Conservation (phyloP, 1,140 invertebrate genomes). For the Popillia japonica region DNA sequence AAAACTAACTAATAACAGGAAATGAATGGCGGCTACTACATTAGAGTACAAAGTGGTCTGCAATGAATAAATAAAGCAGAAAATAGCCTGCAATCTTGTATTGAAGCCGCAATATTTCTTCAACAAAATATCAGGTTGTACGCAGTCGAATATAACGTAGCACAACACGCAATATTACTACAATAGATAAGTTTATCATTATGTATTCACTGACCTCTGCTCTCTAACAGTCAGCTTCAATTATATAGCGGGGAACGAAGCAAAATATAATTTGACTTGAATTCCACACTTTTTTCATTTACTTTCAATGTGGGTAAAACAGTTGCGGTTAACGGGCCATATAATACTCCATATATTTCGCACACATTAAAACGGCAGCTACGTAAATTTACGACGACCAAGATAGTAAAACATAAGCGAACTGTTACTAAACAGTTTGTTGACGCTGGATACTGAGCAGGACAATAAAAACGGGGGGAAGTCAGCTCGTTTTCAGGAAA, state of each 20-base stretch:
- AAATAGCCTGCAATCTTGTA: no score
- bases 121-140: no score
- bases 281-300: not conserved
- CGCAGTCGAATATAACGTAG: no score
- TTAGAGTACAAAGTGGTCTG: no score
- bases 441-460: not conserved
- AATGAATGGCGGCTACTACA: no score
- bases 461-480: not conserved
- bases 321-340: constrained; percentile 21
- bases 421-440: constrained; percentile 27
- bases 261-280: not conserved
- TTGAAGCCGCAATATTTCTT: no score
- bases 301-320: not conserved
- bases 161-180: no score
- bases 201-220: no score
- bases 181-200: no score
- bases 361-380: constrained; percentile 12
- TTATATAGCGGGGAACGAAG: not conserved
- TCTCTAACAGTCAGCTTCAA: no score
- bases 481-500: not conserved
- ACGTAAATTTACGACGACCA: not conserved
- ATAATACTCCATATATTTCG: constrained; percentile 3
- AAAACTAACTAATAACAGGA: no score
- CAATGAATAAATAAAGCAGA: no score
- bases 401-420: constrained; percentile 13